Conservation (phyloP, 2,888 invertebrate species). For the Trachelus iudaicus region DNA sequence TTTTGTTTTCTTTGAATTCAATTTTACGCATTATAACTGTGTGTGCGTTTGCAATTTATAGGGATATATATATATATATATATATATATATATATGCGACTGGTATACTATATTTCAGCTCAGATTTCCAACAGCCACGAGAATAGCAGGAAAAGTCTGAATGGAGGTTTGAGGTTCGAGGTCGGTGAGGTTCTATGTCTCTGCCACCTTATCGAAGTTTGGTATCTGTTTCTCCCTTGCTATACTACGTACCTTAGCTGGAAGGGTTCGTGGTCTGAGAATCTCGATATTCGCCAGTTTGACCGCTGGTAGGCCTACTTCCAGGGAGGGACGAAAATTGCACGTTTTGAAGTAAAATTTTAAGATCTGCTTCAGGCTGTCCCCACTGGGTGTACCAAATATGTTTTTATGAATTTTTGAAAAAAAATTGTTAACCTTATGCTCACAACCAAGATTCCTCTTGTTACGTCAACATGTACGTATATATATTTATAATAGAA, state of each 20-base stretch:
- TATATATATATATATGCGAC: background rate
- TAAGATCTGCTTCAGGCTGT: background rate
- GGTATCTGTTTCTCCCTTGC: conserved; percentile 1
- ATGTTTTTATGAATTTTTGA: no score
- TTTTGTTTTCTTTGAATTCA: no score
- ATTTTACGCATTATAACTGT: no score
- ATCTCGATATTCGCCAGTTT: no score
- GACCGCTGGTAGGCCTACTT: background rate
- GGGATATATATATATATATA: no score
- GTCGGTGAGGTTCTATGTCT: conserved; percentile 1
- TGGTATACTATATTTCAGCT: background rate
- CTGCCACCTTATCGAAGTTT: conserved; percentile 1
- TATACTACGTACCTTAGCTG: background rate
- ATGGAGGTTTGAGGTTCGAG: background rate
- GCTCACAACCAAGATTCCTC: no score
- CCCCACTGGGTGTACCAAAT: background rate
- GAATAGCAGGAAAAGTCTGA: background rate
- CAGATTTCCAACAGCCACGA: background rate
- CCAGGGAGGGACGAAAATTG: background rate
- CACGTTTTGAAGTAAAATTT: background rate
- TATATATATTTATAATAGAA: no score
- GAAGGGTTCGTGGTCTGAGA: background rate
- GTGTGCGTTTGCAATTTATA: no score
- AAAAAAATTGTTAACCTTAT: no score
- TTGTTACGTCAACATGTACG: no score